Conservation (phyloP, 2,888 invertebrate species). For the Merodon equestris region DNA sequence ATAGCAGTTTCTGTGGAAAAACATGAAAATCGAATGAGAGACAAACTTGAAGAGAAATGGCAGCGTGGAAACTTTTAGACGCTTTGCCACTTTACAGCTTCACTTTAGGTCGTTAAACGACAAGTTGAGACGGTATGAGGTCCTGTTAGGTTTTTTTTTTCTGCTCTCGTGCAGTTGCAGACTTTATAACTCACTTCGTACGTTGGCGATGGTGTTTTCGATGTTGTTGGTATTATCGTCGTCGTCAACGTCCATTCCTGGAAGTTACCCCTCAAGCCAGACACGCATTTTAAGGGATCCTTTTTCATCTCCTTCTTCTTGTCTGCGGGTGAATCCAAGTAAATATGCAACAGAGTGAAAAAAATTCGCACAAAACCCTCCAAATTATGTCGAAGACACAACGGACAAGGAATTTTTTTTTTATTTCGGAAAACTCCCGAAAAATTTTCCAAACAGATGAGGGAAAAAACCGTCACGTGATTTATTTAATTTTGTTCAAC, state of each 20-base stretch:
- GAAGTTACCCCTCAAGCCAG: slow-evolving; percentile 26
- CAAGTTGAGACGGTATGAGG: slow-evolving; percentile 14
- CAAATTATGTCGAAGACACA: slow-evolving; percentile 14
- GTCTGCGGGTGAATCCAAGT: slow-evolving; percentile 25
- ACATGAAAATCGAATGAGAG: slow-evolving; percentile 37
- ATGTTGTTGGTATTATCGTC: slow-evolving; percentile 7
- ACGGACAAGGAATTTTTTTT: not conserved
- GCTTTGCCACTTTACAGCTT: slow-evolving; percentile 67
- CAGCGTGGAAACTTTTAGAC: slow-evolving; percentile 61
- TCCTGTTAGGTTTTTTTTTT: slow-evolving; percentile 14
- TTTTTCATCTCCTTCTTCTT: not conserved
- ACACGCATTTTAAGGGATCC: slow-evolving; percentile 47
- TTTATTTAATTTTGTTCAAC: slow-evolving; percentile 57
- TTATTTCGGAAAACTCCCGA: too few species aligned
- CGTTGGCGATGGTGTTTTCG: slow-evolving; percentile 9
- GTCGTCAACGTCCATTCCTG: slow-evolving; percentile 4
- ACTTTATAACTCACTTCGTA: slow-evolving; percentile 42
- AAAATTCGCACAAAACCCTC: slow-evolving; percentile 24
- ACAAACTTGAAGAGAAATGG: slow-evolving; percentile 24
- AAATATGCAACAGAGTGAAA: slow-evolving; percentile 39
- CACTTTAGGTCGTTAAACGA: slow-evolving; percentile 62
- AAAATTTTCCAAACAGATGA: slow-evolving; percentile 56
- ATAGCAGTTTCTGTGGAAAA: slow-evolving; percentile 42
- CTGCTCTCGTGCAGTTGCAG: slow-evolving; percentile 20
- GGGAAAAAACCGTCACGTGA: slow-evolving; percentile 38